A percentile compares a stretch with the other conserved stretches of the same genome.
phyloP scores from a whole-genome alignment of 2,797 vertebrate species.

The Chloroceryle inda region DNA sequence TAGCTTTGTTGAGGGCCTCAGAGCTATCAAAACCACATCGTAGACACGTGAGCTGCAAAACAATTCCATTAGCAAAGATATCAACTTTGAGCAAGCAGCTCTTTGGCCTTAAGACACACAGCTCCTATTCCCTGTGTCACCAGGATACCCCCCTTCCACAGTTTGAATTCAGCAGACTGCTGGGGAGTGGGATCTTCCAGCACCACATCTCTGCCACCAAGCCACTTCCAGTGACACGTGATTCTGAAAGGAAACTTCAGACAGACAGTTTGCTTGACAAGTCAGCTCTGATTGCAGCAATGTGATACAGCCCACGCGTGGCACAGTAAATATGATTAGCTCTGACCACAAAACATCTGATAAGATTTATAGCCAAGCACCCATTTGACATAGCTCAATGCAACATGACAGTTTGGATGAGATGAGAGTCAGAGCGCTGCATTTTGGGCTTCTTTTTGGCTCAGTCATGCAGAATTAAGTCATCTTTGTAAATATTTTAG shows the following conservation, averaged over 20 bases:
- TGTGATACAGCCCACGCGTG: rapidly evolving
- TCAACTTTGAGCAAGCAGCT: background rate
- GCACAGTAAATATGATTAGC: background rate
- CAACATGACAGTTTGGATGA: background rate
- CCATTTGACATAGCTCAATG: background rate
- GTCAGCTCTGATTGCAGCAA: background rate
- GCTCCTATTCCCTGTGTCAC: rapidly evolving
- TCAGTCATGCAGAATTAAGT: background rate
- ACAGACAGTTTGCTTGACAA: background rate
- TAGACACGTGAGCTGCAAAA: background rate
- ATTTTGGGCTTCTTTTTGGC: background rate
- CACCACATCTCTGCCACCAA: rapidly evolving
- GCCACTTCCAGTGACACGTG: background rate
- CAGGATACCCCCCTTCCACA: rapidly evolving
- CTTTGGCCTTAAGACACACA: background rate
- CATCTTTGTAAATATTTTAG: background rate
- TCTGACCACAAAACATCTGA: background rate
- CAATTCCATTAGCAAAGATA: background rate
- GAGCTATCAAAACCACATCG: background rate
- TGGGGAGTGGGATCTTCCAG: background rate
- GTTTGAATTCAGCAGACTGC: background rate
- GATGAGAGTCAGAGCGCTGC: background rate
- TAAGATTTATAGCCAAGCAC: background rate
- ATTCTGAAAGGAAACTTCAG: background rate
- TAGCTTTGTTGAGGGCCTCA: background rate